Evolutionary conservation across 2,797 vertebrate species (phyloP), one percentile per base, ranked within the genome.

Genomic region (Rhyacichthys aspro): DNA sequence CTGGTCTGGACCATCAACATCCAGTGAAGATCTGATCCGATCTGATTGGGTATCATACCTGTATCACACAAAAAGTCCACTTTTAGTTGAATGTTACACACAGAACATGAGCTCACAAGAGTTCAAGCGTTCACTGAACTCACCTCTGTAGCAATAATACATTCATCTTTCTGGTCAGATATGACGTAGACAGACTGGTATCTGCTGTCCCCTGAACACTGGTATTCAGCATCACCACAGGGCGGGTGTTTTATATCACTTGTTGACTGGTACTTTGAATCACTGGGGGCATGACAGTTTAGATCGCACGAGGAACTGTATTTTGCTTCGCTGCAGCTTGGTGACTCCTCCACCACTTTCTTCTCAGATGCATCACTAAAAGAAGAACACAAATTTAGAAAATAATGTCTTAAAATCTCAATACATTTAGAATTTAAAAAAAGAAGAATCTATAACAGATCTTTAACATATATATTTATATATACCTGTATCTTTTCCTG

Each of bases 71-170:
- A 23, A 55, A 55, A 36, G 33, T 86, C 39, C 52, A 43, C 16
- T 43, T 55, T 68, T 42, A 9, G 11, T 47, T 43, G 39, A 8
- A 10, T 23, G 12, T n/a, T 53, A 53, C 8, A 18, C 2, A n/a
- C 17, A 53, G 14, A 53, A n/a, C 16, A 18, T 17, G 8, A 38
- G 49, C 34, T 52, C 16, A 34, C 33, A 16, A 15, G 11, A 5
- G 8, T 9, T n/a, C n/a, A n/a, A n/a, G n/a, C n/a, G 1, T 17
- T 1, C n/a, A 16, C 17, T 50, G 16, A 23, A 57, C 93, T 96
- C 91, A 88, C 98, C 97, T 99, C 98, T 80, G 98, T 99, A 74
- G 98, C 98, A 59, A 99, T 97, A 85, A 99, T 95, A 79, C 98
- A 99, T 88, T 99, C 98, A 0, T 99, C 96, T 86, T 98, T 97